Evolutionary conservation across 2,113 vertebrate species (phyloP).

Genomic region (Pollachius pollachius): DNA sequence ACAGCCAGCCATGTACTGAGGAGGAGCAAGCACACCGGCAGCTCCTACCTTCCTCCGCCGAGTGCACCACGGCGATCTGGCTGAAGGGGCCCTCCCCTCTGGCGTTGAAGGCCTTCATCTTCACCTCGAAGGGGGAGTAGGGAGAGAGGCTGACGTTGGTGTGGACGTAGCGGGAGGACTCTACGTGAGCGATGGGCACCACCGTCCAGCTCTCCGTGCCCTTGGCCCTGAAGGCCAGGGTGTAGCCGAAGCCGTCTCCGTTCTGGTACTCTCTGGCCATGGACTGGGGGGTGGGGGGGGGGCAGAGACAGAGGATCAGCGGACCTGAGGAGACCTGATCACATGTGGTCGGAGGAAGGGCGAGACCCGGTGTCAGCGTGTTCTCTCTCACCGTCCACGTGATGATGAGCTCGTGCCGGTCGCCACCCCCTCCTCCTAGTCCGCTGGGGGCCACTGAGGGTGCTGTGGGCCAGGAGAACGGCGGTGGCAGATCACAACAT

Average conservation of each 20-base stretch:
- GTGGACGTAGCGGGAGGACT: conserved; percentile 89
- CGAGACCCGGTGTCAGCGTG: too few relatives aligned
- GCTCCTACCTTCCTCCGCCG: conserved; percentile 89
- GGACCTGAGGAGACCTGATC: too few relatives aligned
- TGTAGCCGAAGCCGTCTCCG: conserved; percentile 90
- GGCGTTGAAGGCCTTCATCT: conserved; percentile 88
- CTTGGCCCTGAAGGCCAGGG: conserved; percentile 84
- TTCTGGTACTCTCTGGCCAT: conserved; percentile 92
- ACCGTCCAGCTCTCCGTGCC: conserved; percentile 74
- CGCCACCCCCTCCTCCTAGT: conserved; percentile 90
- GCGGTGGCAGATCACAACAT: too few relatives aligned
- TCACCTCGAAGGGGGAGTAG: conserved; percentile 92
- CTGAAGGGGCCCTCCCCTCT: conserved; percentile 93
- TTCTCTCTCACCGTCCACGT: conserved; percentile 87
- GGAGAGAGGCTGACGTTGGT: conserved; percentile 84
- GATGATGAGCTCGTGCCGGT: conserved; percentile 87
- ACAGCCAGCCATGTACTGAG: too few relatives aligned
- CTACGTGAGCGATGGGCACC: conserved; percentile 76
- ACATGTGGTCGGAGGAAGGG: too few relatives aligned
- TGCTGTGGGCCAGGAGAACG: conserved; percentile 61
- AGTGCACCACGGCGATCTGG: conserved; percentile 84
- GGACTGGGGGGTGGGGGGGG: conserved; percentile 70
- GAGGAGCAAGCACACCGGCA: too few relatives aligned
- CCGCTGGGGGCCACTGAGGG: conserved; percentile 93
- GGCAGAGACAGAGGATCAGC: not conserved